phyloP scores from a whole-genome alignment of 2,113 vertebrate genomes.

The Lethenteron camtschaticum region DNA sequence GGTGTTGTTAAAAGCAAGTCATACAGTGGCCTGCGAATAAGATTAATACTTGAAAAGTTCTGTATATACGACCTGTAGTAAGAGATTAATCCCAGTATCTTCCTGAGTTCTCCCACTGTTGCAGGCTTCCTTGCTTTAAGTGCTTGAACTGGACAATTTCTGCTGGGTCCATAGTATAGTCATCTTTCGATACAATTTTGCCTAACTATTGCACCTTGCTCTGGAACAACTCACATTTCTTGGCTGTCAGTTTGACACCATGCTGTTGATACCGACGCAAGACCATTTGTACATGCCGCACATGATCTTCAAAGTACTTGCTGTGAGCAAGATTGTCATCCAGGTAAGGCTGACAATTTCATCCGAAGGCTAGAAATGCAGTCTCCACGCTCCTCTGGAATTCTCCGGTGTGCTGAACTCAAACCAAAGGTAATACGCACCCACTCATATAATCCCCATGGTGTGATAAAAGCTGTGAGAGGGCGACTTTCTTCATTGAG shows the following conservation, averaged over 20 bases:
- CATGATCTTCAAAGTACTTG: too few species aligned
- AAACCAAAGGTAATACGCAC: too few species aligned
- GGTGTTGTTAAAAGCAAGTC: not conserved
- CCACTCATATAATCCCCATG: too few species aligned
- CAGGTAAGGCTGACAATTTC: too few species aligned
- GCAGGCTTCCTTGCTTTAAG: constrained; percentile 5
- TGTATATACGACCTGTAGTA: not conserved
- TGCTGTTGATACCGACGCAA: not conserved
- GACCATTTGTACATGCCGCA: not conserved
- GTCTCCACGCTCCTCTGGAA: too few species aligned
- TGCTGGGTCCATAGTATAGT: not conserved
- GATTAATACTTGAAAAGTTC: too few species aligned
- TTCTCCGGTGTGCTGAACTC: too few species aligned
- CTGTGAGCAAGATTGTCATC: too few species aligned
- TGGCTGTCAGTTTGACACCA: not conserved
- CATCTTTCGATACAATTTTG: not conserved
- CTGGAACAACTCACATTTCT: constrained; percentile 1
- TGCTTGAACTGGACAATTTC: constrained; percentile 8
- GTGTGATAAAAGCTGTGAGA: too few species aligned
- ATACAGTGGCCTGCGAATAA: not conserved
- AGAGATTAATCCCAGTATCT: not conserved
- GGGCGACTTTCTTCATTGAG: too few species aligned
- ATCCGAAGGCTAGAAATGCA: too few species aligned
- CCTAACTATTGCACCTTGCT: constrained; percentile 2
- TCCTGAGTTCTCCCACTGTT: not conserved